Conservation (phyloP, 2,797 vertebrate genomes). For the Psittacula derbiana region DNA sequence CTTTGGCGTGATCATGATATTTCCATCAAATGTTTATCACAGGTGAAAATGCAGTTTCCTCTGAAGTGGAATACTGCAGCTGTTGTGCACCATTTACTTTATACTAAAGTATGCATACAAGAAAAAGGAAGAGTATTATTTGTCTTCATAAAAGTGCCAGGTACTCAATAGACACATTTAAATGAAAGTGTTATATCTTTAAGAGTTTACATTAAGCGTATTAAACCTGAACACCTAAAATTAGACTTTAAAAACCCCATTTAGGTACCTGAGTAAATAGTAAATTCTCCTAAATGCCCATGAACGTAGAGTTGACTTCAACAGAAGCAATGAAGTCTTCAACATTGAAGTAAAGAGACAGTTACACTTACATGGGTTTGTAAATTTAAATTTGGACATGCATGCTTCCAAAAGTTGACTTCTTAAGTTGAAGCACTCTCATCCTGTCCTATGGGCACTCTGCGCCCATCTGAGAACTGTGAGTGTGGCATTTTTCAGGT, state of each 20-base stretch:
- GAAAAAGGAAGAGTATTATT: neutral
- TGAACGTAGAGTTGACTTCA: neutral
- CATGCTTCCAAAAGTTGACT: neutral
- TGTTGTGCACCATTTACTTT: constrained; percentile 33
- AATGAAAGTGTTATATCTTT: neutral
- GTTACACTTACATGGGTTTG: neutral
- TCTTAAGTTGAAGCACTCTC: neutral
- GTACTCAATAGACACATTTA: neutral
- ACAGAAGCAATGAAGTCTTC: neutral
- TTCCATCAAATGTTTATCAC: neutral
- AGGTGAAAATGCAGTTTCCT: constrained; percentile 27
- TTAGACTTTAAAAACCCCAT: neutral
- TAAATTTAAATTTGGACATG: neutral
- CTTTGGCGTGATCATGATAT: neutral
- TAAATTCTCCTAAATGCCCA: neutral
- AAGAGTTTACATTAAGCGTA: neutral
- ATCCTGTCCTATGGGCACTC: neutral
- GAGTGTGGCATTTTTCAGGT: neutral
- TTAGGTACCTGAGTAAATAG: neutral
- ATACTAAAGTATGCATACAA: neutral
- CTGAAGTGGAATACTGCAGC: constrained; percentile 42
- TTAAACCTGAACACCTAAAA: constrained; percentile 1
- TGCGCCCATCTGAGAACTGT: neutral
- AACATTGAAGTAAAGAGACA: neutral
- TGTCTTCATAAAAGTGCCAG: neutral